Percentiles rank a stretch among this genome's conserved stretches.
Evolutionary conservation across 2,888 invertebrate genomes (phyloP).

Genomic region (Drosophila leonis): DNA sequence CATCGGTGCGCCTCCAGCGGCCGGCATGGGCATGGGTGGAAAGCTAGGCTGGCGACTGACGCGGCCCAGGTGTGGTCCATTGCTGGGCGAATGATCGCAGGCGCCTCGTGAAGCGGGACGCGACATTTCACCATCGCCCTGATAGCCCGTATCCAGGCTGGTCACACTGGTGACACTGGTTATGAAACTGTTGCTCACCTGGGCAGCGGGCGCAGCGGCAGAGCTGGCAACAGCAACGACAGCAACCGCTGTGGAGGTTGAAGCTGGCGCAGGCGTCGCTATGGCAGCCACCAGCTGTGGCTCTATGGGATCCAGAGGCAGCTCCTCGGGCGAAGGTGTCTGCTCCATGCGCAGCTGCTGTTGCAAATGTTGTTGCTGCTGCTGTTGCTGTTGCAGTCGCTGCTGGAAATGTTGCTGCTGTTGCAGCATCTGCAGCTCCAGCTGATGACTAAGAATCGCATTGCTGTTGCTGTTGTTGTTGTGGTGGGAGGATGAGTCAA

Average conservation of each 20-base stretch:
- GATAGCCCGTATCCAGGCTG: slow-evolving; percentile 97
- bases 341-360: slow-evolving; percentile 88
- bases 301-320: slow-evolving; percentile 91
- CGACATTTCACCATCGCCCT: slow-evolving; percentile 96
- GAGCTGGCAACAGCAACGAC: not conserved
- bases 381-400: slow-evolving; percentile 80
- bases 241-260: slow-evolving; percentile 55
- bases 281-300: slow-evolving; percentile 79
- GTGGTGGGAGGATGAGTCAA: slow-evolving; percentile 86
- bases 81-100: slow-evolving; percentile 90
- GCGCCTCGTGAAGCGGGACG: slow-evolving; percentile 92
- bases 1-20: slow-evolving; percentile 86
- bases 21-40: slow-evolving; percentile 78
- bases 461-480: slow-evolving; percentile 33
- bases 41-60: slow-evolving; percentile 85
- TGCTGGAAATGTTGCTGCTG: slow-evolving; percentile 51
- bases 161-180: slow-evolving; percentile 96
- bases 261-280: slow-evolving; percentile 65
- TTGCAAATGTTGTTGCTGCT: slow-evolving; percentile 50
- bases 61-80: slow-evolving; percentile 84
- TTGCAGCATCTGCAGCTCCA: slow-evolving; percentile 85
- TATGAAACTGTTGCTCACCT: slow-evolving; percentile 91
- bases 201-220: slow-evolving; percentile 78
- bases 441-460: slow-evolving; percentile 82
- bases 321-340: slow-evolving; percentile 94